Percentiles rank a stretch among this genome's conserved stretches.
Conservation (phyloP, 2,888 invertebrate genomes). For the Aporophyla nigra region DNA sequence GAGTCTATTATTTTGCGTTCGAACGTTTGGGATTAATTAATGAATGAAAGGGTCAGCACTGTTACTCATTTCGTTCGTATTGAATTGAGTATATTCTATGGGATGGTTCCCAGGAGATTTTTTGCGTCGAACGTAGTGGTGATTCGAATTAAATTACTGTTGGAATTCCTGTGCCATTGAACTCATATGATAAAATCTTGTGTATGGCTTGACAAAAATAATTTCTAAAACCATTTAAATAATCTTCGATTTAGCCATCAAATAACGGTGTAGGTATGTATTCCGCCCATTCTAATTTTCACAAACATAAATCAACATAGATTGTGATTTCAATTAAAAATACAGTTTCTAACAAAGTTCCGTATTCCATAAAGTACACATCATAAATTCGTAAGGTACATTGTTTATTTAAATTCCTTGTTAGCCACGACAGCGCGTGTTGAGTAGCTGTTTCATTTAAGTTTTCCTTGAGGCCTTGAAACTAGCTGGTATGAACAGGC, state of each 20-base stretch:
- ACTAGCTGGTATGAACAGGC: slow-evolving; percentile 35
- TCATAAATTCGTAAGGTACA: slow-evolving; percentile 44
- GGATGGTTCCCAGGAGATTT: slow-evolving; percentile 69
- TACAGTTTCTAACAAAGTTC: slow-evolving; percentile 28
- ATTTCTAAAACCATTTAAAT: neutral
- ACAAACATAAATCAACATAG: slow-evolving; percentile 3
- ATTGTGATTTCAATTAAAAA: slow-evolving; percentile 37
- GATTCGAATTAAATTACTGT: slow-evolving; percentile 63
- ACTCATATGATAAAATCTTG: neutral
- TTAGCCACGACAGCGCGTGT: slow-evolving; percentile 71
- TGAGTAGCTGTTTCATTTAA: slow-evolving; percentile 77
- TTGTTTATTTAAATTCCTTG: slow-evolving; percentile 69
- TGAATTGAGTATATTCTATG: slow-evolving; percentile 82
- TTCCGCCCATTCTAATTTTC: neutral
- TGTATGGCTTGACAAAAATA: neutral
- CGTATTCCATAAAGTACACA: slow-evolving; percentile 44
- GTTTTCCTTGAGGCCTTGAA: slow-evolving; percentile 64
- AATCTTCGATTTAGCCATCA: neutral
- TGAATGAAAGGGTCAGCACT: slow-evolving; percentile 85
- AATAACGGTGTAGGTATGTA: neutral
- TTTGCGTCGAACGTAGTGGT: slow-evolving; percentile 66
- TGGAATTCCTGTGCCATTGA: neutral
- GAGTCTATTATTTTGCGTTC: slow-evolving; percentile 85
- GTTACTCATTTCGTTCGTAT: slow-evolving; percentile 84
- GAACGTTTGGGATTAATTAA: slow-evolving; percentile 87